A percentile compares a stretch with the other conserved stretches of the same genome.
Conservation (phyloP, 1,140 invertebrate genomes). For the Drosophila oshimai region DNA sequence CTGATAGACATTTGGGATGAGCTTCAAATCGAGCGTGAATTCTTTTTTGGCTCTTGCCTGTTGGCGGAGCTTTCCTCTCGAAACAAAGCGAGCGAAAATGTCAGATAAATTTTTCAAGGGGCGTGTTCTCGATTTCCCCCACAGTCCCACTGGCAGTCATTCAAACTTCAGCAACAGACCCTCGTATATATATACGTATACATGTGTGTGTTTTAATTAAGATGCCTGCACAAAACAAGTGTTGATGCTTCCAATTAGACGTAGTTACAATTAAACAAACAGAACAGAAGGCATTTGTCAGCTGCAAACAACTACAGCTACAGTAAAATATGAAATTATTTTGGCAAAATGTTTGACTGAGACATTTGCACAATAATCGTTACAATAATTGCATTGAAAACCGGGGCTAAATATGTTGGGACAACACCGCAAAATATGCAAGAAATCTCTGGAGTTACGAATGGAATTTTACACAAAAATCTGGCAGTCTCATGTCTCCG, state of each 20-base stretch:
- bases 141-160: conserved; percentile 48
- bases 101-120: conserved; percentile 51
- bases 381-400: conserved; percentile 65
- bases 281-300: conserved; percentile 47
- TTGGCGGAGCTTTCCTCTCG: conserved; percentile 6
- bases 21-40: conserved; percentile 70
- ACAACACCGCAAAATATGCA: conserved; percentile 59
- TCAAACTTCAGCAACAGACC: conserved; percentile 59
- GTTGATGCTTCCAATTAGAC: conserved; percentile 61
- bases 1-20: conserved; percentile 57
- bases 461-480: conserved; percentile 34
- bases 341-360: conserved; percentile 19
- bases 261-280: conserved; percentile 41
- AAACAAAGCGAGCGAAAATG: conserved; percentile 67
- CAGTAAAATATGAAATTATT: conserved; percentile 64
- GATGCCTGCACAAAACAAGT: conserved; percentile 34
- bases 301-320: conserved; percentile 26
- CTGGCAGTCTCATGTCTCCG: not conserved
- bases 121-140: conserved; percentile 56
- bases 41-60: conserved; percentile 49
- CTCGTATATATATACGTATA: not conserved
- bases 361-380: conserved; percentile 60
- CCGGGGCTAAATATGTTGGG: conserved; percentile 54
- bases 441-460: conserved; percentile 50
- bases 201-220: conserved; percentile 31